Base-by-base conservation (phyloP, 2,113 vertebrate genomes). In the Hoplias malabaricus region DNA sequence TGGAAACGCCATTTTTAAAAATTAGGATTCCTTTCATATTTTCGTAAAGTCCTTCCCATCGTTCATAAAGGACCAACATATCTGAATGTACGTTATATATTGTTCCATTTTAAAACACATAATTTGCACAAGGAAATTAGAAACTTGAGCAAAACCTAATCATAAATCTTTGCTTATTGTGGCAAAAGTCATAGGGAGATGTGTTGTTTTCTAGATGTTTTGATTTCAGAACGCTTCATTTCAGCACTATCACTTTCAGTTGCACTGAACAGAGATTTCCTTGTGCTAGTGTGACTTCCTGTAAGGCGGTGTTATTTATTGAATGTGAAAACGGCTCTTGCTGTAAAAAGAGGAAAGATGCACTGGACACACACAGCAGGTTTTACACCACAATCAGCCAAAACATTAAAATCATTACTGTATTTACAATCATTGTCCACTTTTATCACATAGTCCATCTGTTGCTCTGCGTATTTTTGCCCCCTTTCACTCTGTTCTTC, bases 201-300 rank as follows among this genome's bases (percentile, higher is more conserved):
- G n/a, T 59, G 25, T 13, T 73, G 61, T 77, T 43, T 72, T 43
- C 11, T n/a, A 40, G 38, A 5, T 29, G 6, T 63, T 59, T 43
- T 21, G 5, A 31, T 63, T 73, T 82, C 27, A 23, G 33, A 68
- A 11, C 14, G 12, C 33, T 48, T 66, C 25, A 29, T 33, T 53
- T 57, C 34, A 23, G 23, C 48, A 57, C 61, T 21, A 71, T 76
- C 62, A 73, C 42, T 77, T 75, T 79, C 48, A 67, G 56, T 69
- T 77, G 21, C 77, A 66, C 48, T 40, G 71, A 29, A 56, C 4
- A 29, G n/a, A 50, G 13, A 7, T 54, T 75, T 65, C 40, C 48
- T 27, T 36, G 2, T 7, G 23, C 14, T 29, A 62, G 50, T 19
- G 53, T 65, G 36, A 65, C 61, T 74, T 75, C 70, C 70, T 82